Base-by-base conservation (phyloP, 2,888 invertebrate genomes). In the Drosophila sordidula region DNA sequence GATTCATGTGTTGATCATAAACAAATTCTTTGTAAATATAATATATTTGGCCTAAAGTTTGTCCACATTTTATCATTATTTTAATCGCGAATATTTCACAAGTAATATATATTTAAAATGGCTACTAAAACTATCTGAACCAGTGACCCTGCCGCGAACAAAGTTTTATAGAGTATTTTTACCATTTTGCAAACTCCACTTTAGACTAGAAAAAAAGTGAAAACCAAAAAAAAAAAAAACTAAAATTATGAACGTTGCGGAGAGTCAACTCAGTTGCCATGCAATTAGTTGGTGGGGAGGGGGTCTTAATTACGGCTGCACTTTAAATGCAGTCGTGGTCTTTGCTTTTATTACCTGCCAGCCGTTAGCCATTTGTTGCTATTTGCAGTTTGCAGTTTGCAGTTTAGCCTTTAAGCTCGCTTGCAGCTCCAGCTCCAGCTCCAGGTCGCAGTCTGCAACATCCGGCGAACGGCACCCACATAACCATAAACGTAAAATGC, bases 401-500 rank as follows among this genome's bases (percentile, higher is more conserved):
- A 39, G 22, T 61, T 79, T 72, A 78, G 73, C 62, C 62, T 67
- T 69, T 80, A 70, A 80, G 76, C 74, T 47, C 39, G 9, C 34
- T 29, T 29, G 29, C 29, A 29, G 36, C 41, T 41, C 8, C 16
- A n/a, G 44, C 4, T 6, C 8, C 22, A 25, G 1, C 55, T 26
- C 4, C 46, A 66, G 18, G 18, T 18, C 18, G 38, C 41, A 29
- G 26, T 52, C 49, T 44, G 25, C 38, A 50, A 12, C 38, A 22
- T n/a, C 39, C 47, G 29, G 52, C 56, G 36, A 57, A 66, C 64
- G 49, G 73, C 80, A 67, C 79, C 75, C 87, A 76, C 80, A 83
- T 76, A 86, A 76, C 84, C 81, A 77, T 83, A 76, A 83, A 83
- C 45, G 87, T 80, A 67, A 78, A 85, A 83, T 74, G 76, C 69